Conservation (phyloP, 2,113 vertebrate genomes). For the Eubucco bourcierii region DNA sequence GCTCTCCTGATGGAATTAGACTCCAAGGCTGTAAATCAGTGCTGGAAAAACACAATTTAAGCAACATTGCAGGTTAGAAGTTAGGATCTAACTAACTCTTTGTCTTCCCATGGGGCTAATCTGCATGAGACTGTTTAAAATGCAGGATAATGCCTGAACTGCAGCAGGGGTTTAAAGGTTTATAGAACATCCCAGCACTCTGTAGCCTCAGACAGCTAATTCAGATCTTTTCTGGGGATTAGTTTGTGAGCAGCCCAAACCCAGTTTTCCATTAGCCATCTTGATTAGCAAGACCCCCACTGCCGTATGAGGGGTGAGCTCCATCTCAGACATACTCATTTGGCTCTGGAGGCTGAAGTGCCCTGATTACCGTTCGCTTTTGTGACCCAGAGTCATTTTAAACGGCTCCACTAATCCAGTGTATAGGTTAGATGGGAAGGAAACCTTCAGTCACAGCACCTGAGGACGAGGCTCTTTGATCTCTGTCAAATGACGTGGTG, state of each 20-base stretch:
- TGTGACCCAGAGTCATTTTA: background rate
- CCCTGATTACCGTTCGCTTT: conserved; percentile 17
- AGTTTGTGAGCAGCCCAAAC: conserved; percentile 36
- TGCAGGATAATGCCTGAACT: conserved; percentile 56
- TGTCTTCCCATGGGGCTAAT: conserved; percentile 5
- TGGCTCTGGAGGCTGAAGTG: background rate
- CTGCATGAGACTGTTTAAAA: conserved; percentile 65
- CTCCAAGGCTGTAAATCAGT: background rate
- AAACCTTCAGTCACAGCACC: background rate
- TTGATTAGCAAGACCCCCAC: conserved; percentile 7
- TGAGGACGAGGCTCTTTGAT: background rate
- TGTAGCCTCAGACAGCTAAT: conserved; percentile 56
- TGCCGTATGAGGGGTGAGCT: fast-evolving
- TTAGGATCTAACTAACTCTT: conserved; percentile 37
- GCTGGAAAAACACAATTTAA: background rate
- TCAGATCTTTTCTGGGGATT: conserved; percentile 62
- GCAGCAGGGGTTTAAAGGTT: conserved; percentile 61
- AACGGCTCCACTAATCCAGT: conserved; percentile 29
- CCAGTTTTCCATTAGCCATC: conserved; percentile 42
- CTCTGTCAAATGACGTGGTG: background rate
- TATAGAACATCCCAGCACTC: conserved; percentile 57
- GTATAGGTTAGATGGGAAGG: background rate
- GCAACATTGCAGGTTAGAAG: conserved; percentile 38
- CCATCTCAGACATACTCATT: background rate
- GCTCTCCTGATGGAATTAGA: background rate